Evolutionary conservation across 2,113 vertebrate genomes (phyloP).

Genomic region (Todiramphus chloris): DNA sequence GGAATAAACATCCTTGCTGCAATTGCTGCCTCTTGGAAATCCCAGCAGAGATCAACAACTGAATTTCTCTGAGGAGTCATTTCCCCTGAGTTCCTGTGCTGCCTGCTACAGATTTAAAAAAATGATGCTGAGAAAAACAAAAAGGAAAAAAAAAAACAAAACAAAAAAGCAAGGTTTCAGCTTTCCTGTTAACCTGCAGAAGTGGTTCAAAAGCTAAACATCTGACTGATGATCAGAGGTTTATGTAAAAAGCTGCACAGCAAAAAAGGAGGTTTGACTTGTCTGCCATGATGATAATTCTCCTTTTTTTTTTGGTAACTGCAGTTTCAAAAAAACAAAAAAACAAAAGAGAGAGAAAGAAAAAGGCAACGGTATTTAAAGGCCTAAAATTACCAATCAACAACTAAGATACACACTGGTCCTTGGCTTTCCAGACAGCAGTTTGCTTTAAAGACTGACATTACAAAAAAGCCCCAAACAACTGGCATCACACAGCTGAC

Average conservation of each 20-base stretch:
- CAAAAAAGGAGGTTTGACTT: background rate
- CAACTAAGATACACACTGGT: accelerated
- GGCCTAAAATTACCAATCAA: background rate
- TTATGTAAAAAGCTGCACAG: background rate
- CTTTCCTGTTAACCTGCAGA: background rate
- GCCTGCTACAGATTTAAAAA: background rate
- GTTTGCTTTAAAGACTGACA: background rate
- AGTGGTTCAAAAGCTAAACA: background rate
- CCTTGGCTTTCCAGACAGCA: background rate
- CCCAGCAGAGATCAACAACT: background rate
- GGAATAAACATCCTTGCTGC: background rate
- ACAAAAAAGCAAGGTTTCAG: background rate
- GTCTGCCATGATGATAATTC: background rate
- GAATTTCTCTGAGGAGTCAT: background rate
- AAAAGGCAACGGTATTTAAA: background rate
- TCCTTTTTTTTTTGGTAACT: background rate
- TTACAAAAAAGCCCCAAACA: background rate
- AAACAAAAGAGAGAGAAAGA: background rate
- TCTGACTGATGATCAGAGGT: background rate
- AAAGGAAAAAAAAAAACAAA: background rate
- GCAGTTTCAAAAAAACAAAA: background rate
- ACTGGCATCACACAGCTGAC: background rate
- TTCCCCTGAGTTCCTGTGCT: background rate
- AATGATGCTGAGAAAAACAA: background rate
- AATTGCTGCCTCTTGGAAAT: background rate